Evolutionary conservation across 2,113 vertebrate genomes (phyloP), one percentile per base, ranked within the genome.

Genomic region (Equus quagga): DNA sequence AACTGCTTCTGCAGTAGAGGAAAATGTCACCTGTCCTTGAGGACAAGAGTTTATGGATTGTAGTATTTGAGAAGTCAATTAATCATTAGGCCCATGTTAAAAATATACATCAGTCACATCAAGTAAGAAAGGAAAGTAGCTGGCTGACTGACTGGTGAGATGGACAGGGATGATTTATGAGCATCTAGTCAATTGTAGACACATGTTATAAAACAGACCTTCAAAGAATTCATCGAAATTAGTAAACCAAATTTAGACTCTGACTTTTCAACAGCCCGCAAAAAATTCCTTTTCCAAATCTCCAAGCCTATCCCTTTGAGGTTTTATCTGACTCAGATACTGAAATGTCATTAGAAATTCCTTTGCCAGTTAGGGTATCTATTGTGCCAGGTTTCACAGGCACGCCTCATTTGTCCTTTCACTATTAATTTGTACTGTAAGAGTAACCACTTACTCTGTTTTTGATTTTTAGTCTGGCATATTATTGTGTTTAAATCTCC

Each of bases 301-400:
- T 82, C 41, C 21, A 72, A 24, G 65, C 6, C 17, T 70, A 13
- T 33, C 10, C 19, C 23, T 93, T 67, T 91, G 56, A 82, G 76
- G 15, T 44, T 46, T 10, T 70, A 17, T 80, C 33, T 36, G 79
- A 65, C 46, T 88, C 78, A 76, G 72, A 88, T 49, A 60, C 1
- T n/a, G 8, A 91, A 94, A 94, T 73, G 79, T 54, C 24, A 72
- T 36, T 46, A 94, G 28, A 78, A 73, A 67, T 89, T 81, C 49
- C 76, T 90, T 87, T 33, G 9, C 8, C 60, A 82, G 26, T 36
- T 33, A 87, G 31, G 6, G 13, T 28, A 41, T 62, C 44, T 24
- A 19, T 17, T 51, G 26, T 3, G 41, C 46, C 11, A 56, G 8
- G 75, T 73, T 64, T 54, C 5, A 46, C 31, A n/a, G 3, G 62